phyloP scores from a whole-genome alignment of 2,888 invertebrate species.

The Pegoplata infirma region DNA sequence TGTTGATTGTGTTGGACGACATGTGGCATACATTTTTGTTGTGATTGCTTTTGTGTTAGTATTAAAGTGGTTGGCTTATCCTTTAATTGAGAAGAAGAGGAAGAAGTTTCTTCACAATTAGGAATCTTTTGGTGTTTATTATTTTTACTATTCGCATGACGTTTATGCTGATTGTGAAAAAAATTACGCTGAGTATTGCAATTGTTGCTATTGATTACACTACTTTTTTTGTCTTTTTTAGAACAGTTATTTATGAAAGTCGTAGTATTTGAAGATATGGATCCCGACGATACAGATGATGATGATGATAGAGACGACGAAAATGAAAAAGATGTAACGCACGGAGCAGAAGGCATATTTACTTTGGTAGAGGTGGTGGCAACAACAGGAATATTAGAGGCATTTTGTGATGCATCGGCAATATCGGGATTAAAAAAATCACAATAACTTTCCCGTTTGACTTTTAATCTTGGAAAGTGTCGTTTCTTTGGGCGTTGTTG shows the following conservation, averaged over 20 bases:
- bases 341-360: constrained; percentile 30
- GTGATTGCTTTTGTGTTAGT: neutral
- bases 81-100: neutral
- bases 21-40: neutral
- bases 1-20: constrained; percentile 34
- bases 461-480: neutral
- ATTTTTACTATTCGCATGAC: neutral
- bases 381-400: neutral
- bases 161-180: neutral
- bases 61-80: neutral
- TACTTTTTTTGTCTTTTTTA: constrained; percentile 7
- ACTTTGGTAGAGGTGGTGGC: neutral
- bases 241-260: constrained; percentile 21
- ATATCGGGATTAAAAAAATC: constrained; percentile 15
- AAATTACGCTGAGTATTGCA: neutral
- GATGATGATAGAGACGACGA: constrained; percentile 12
- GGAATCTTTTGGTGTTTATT: neutral
- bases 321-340: constrained; percentile 7
- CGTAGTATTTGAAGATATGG: constrained; percentile 24
- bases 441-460: constrained; percentile 5
- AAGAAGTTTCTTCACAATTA: neutral
- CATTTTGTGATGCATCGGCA: neutral
- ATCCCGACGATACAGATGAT: constrained; percentile 14
- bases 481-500: neutral
- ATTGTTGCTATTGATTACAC: constrained; percentile 1